Evolutionary conservation across 2,113 vertebrate genomes (phyloP).

Genomic region (Ibidorhyncha struthersii): DNA sequence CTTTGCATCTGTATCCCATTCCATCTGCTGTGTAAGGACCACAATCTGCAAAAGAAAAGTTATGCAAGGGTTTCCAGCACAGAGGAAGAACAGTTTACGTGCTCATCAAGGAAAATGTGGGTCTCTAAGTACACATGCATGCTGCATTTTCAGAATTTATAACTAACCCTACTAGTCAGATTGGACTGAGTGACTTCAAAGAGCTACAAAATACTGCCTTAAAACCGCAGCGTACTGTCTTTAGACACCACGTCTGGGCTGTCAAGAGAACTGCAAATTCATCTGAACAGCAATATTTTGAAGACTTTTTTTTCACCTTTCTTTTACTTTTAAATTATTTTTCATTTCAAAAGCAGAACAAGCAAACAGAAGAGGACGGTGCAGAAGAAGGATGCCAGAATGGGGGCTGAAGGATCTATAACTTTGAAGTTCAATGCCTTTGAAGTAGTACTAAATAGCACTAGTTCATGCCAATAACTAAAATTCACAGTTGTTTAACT

Average conservation of each 20-base stretch:
- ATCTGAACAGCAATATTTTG: not conserved
- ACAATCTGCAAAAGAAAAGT: not conserved
- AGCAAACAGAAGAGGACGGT: not conserved
- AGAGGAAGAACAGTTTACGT: not conserved
- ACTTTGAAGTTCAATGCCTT: constrained; percentile 11
- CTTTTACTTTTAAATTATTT: not conserved
- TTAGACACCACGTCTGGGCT: not conserved
- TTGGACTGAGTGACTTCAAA: not conserved
- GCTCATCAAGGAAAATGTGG: not conserved
- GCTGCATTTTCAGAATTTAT: not conserved
- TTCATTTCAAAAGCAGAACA: not conserved
- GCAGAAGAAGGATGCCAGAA: not conserved
- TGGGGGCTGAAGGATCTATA: not conserved
- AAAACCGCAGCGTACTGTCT: not conserved
- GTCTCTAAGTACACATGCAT: not conserved
- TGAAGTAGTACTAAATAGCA: not conserved
- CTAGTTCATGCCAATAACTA: not conserved
- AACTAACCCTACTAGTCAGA: not conserved
- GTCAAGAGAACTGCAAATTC: not conserved
- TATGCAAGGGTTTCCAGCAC: not conserved
- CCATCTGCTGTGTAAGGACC: not conserved
- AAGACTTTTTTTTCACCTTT: not conserved
- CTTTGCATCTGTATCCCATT: not conserved
- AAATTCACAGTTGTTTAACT: not conserved
- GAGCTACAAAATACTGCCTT: not conserved